A percentile compares a stretch with the other conserved stretches of the same genome.
Evolutionary conservation across 2,888 invertebrate genomes (phyloP).

Genomic region (Apocheima hispidaria): DNA sequence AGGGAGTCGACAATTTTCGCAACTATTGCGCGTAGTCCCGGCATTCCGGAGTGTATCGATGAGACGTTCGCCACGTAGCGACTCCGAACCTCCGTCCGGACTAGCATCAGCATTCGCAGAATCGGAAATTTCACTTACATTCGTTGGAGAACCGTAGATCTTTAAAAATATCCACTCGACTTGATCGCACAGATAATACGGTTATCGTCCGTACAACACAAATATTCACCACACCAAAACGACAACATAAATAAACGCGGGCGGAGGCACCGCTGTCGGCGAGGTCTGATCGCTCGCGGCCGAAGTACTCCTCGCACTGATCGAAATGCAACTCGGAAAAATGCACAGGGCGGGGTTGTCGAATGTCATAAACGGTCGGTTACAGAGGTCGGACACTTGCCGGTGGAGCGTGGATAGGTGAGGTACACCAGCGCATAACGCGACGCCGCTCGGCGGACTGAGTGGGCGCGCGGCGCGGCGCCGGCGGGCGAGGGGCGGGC

Average conservation of each 20-base stretch:
- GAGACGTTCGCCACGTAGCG: constrained; percentile 77
- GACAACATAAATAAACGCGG: constrained; percentile 85
- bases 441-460: constrained; percentile 70
- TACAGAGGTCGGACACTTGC: constrained; percentile 81
- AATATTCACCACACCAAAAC: constrained; percentile 85
- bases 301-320: constrained; percentile 75
- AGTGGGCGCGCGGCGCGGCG: constrained; percentile 56
- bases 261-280: constrained; percentile 69
- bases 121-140: constrained; percentile 74
- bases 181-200: constrained; percentile 84
- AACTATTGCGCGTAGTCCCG: constrained; percentile 51
- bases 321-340: constrained; percentile 78
- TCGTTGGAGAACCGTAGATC: constrained; percentile 70
- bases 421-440: constrained; percentile 65
- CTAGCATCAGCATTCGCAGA: constrained; percentile 58
- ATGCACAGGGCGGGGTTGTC: constrained; percentile 85
- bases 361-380: constrained; percentile 82
- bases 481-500: constrained; percentile 64
- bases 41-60: constrained; percentile 67
- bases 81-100: constrained; percentile 60
- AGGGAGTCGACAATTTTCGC: constrained; percentile 43
- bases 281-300: constrained; percentile 62
- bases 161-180: constrained; percentile 82
- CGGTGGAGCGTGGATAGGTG: constrained; percentile 59
- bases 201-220: constrained; percentile 84